Evolutionary conservation across 2,888 invertebrate genomes (phyloP).

Genomic region (Criorhina ranunculi): DNA sequence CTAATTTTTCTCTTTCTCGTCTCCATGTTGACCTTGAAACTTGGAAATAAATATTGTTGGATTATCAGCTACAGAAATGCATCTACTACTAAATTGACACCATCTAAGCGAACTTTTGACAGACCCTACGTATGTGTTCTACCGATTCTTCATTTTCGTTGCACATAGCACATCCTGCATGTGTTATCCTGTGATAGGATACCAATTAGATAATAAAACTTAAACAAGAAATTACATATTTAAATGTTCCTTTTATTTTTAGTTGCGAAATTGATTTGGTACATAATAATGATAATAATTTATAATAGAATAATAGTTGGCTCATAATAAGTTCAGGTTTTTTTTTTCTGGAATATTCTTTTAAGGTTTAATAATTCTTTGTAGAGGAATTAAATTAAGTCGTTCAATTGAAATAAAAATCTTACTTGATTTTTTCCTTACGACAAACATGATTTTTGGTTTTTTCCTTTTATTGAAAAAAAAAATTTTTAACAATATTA

Average conservation of each 20-base stretch:
- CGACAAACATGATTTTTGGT: slow-evolving; percentile 37
- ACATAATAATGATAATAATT: slow-evolving; percentile 66
- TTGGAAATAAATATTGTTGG: too few relatives aligned
- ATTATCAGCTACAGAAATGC: too few relatives aligned
- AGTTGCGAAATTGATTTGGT: slow-evolving; percentile 71
- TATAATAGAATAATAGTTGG: slow-evolving; percentile 66
- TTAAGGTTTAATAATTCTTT: slow-evolving; percentile 41
- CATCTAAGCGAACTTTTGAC: too few relatives aligned
- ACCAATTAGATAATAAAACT: neutral
- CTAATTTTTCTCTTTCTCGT: too few relatives aligned
- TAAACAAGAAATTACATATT: slow-evolving; percentile 25
- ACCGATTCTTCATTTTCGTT: too few relatives aligned
- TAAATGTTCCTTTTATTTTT: slow-evolving; percentile 64
- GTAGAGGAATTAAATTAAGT: slow-evolving; percentile 45
- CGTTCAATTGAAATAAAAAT: slow-evolving; percentile 18
- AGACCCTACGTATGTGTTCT: too few relatives aligned
- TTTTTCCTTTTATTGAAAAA: slow-evolving; percentile 31
- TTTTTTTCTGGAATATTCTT: slow-evolving; percentile 19
- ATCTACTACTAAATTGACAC: too few relatives aligned
- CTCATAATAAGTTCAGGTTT: slow-evolving; percentile 50
- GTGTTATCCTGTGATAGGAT: too few relatives aligned
- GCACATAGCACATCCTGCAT: too few relatives aligned
- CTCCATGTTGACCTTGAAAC: too few relatives aligned
- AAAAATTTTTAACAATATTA: slow-evolving; percentile 53
- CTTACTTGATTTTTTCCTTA: slow-evolving; percentile 8